phyloP scores from a whole-genome alignment of 2,888 invertebrate genomes.

The Hypolimnas misippus region DNA sequence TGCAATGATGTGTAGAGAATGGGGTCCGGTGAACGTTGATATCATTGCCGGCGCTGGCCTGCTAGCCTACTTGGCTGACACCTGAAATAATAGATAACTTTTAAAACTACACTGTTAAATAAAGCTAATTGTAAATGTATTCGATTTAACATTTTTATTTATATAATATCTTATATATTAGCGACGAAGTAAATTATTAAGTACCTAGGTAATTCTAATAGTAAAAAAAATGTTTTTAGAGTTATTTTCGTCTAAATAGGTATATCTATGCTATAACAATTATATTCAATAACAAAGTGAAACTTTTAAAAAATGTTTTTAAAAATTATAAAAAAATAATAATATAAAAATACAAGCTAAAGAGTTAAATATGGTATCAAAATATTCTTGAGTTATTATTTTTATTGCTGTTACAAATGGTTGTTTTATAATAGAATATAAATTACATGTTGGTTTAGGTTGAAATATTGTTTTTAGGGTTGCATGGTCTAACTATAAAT shows the following conservation, averaged over 20 bases:
- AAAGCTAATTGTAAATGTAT: too few relatives aligned
- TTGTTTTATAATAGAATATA: conserved; percentile 22
- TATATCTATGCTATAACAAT: too few relatives aligned
- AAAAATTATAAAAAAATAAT: background rate
- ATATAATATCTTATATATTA: conserved; percentile 4
- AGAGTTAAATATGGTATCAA: background rate
- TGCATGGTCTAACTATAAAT: background rate
- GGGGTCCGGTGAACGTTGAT: conserved; percentile 68
- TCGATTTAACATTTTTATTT: too few relatives aligned
- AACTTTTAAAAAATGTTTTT: too few relatives aligned
- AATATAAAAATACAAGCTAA: background rate
- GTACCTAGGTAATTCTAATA: too few relatives aligned
- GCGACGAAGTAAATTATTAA: too few relatives aligned
- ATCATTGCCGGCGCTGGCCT: conserved; percentile 30
- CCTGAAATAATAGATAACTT: conserved; percentile 30
- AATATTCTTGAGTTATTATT: conserved; percentile 25
- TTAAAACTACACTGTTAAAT: background rate
- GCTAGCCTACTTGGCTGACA: conserved; percentile 35
- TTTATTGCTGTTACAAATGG: conserved; percentile 38
- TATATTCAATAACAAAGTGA: too few relatives aligned
- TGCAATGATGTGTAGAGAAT: conserved; percentile 85
- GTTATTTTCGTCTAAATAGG: too few relatives aligned
- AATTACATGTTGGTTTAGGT: background rate
- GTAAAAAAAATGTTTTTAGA: too few relatives aligned
- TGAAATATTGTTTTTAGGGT: conserved; percentile 10